phyloP scores from a whole-genome alignment of 2,888 invertebrate species.

The Melitaea athalia region DNA sequence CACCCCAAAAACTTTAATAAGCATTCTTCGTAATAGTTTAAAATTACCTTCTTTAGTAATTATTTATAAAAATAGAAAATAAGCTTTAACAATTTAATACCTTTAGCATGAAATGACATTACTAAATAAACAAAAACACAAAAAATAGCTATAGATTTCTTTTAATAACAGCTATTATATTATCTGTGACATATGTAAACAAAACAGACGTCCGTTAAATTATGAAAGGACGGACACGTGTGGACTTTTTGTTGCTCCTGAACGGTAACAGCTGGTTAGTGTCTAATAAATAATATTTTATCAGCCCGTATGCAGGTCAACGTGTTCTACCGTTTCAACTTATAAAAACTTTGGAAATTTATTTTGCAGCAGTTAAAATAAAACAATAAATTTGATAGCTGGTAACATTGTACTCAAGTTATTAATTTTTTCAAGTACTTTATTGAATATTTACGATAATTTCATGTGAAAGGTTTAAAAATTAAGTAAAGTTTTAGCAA shows the following conservation, averaged over 20 bases:
- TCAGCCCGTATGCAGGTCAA: conserved; percentile 17
- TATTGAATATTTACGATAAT: no score
- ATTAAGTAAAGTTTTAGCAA: no score
- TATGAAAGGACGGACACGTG: conserved; percentile 32
- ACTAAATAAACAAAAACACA: conserved; percentile 2
- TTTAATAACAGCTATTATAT: conserved; percentile 26
- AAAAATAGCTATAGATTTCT: neutral
- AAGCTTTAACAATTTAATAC: no score
- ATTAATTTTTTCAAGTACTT: no score
- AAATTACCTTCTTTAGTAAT: neutral
- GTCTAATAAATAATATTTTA: conserved; percentile 36
- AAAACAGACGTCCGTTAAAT: conserved; percentile 33
- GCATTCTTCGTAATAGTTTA: neutral
- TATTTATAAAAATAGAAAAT: neutral
- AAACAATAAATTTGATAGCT: neutral
- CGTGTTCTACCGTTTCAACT: neutral
- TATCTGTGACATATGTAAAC: conserved; percentile 36
- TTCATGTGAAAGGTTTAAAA: no score
- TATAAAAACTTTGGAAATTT: conserved; percentile 7
- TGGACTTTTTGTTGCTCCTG: conserved; percentile 23
- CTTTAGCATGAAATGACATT: no score
- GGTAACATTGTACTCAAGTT: conserved; percentile 10
- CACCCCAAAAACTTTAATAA: neutral
- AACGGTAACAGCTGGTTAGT: conserved; percentile 34
- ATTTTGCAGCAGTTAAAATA: neutral